A percentile compares a stretch with the other conserved stretches of the same genome.
Conservation (phyloP, 2,888 invertebrate genomes). For the Mythimna loreyi region DNA sequence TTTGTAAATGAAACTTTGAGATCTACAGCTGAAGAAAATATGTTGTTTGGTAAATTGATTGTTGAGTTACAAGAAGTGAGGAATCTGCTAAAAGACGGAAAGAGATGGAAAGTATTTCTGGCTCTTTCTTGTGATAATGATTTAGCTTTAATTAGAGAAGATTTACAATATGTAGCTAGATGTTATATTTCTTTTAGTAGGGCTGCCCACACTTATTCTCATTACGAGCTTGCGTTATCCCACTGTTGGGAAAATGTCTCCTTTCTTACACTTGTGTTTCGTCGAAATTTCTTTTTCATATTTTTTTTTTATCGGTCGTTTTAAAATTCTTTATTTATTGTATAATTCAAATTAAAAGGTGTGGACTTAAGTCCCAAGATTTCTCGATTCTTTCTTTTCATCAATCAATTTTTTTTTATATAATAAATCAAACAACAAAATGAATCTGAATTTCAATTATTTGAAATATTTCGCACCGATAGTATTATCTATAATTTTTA, state of each 20-base stretch:
- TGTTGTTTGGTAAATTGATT: constrained; percentile 50
- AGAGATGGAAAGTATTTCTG: neutral
- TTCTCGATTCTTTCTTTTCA: constrained; percentile 32
- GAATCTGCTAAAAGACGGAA: constrained; percentile 45
- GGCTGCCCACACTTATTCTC: constrained; percentile 17
- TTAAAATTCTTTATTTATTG: neutral
- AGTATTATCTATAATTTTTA: constrained; percentile 10
- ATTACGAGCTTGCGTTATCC: no score
- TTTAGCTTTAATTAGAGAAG: constrained; percentile 18
- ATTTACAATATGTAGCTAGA: constrained; percentile 11
- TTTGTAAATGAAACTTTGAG: constrained; percentile 59
- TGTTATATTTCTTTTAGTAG: constrained; percentile 52
- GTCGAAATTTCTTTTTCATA: neutral
- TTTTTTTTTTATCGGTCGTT: neutral
- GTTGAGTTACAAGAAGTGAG: constrained; percentile 35
- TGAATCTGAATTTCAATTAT: constrained; percentile 39
- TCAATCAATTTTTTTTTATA: constrained; percentile 39
- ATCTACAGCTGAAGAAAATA: constrained; percentile 35
- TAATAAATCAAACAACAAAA: constrained; percentile 25
- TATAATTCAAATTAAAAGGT: neutral
- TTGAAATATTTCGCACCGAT: constrained; percentile 47
- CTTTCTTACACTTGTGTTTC: neutral
- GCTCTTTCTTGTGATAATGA: constrained; percentile 24
- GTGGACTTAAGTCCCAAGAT: constrained; percentile 44
- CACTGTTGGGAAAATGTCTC: no score